Evolutionary conservation across 2,113 vertebrate species (phyloP).

Genomic region (Carassius gibelio): DNA sequence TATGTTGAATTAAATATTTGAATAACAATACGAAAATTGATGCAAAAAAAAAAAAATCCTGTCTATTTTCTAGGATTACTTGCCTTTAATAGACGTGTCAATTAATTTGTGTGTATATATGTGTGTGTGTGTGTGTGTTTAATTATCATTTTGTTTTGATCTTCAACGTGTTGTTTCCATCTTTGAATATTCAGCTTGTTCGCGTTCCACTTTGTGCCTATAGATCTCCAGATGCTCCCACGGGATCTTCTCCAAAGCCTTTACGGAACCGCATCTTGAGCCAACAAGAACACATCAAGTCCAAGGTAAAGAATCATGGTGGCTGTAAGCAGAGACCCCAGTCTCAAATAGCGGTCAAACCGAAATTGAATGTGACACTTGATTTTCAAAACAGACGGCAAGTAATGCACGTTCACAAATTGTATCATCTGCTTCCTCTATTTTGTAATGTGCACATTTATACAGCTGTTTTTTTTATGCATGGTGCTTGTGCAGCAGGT

Average conservation of each 20-base stretch:
- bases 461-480: slow-evolving; percentile 70
- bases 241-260: slow-evolving; percentile 78
- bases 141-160: not conserved
- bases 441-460: slow-evolving; percentile 67
- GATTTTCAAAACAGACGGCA: slow-evolving; percentile 34
- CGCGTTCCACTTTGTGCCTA: slow-evolving; percentile 24
- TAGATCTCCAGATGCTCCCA: slow-evolving; percentile 84
- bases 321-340: slow-evolving; percentile 43
- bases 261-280: slow-evolving; percentile 79
- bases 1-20: too few species aligned
- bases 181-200: not conserved
- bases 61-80: not conserved
- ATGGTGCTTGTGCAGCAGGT: slow-evolving; percentile 51
- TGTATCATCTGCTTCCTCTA: slow-evolving; percentile 71
- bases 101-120: not conserved
- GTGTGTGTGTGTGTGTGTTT: not conserved
- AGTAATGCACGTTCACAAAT: slow-evolving; percentile 2
- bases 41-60: too few species aligned
- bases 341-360: slow-evolving; percentile 61
- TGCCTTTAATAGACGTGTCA: not conserved
- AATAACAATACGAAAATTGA: too few species aligned
- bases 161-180: not conserved
- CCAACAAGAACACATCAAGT: slow-evolving; percentile 72
- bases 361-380: slow-evolving; percentile 69
- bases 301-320: slow-evolving; percentile 78